Evolutionary conservation across 2,888 invertebrate species (phyloP).

Genomic region (Himalopsyche kuldschensis): DNA sequence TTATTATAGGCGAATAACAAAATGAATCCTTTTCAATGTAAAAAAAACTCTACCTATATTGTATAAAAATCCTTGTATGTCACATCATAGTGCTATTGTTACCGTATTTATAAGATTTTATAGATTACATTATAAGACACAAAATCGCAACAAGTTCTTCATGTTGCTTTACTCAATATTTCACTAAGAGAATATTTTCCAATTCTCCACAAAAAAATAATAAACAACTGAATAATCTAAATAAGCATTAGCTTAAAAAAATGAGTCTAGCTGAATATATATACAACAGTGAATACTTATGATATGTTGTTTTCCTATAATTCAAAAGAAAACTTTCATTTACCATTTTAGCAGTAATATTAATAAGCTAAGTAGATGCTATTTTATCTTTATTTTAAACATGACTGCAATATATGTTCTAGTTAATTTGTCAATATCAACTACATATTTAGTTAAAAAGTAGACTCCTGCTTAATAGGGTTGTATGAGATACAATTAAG

Average conservation of each 20-base stretch:
- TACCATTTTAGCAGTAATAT: too few relatives aligned
- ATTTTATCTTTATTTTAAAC: too few relatives aligned
- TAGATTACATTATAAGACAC: neutral
- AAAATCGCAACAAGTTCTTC: neutral
- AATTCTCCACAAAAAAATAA: neutral
- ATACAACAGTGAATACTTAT: neutral
- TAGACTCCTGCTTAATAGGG: too few relatives aligned
- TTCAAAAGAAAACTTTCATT: too few relatives aligned
- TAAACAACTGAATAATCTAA: neutral
- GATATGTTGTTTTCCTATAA: too few relatives aligned
- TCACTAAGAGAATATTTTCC: neutral
- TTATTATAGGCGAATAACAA: constrained; percentile 27
- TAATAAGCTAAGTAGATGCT: too few relatives aligned
- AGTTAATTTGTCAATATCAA: too few relatives aligned
- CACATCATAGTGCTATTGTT: neutral
- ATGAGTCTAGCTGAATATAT: too few relatives aligned
- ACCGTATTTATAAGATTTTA: neutral
- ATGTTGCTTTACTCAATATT: neutral
- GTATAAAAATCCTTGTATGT: neutral
- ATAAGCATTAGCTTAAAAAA: neutral
- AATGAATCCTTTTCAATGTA: constrained; percentile 16
- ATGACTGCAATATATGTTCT: too few relatives aligned
- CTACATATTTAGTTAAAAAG: too few relatives aligned
- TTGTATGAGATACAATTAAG: too few relatives aligned
- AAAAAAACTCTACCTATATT: neutral